Percentiles rank a stretch among this genome's conserved stretches.
Conservation (phyloP, 2,113 vertebrate genomes). For the Oryzias javanicus region DNA sequence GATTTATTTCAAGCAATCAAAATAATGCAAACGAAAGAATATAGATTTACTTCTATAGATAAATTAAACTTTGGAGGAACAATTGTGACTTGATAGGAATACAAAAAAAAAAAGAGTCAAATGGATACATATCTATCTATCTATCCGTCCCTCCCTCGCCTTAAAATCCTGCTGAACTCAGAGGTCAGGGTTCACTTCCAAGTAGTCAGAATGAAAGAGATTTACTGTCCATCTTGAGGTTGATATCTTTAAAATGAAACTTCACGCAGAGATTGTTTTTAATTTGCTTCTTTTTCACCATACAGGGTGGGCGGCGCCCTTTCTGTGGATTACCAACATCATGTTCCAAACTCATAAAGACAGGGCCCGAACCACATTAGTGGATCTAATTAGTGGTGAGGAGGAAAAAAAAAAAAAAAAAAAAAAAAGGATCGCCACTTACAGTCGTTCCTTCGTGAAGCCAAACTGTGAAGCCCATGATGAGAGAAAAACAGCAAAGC, state of each 20-base stretch:
- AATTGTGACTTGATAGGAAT: too few species aligned
- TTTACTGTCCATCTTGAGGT: slow-evolving; percentile 21
- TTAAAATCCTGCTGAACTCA: too few species aligned
- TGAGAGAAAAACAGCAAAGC: not conserved
- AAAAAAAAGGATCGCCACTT: slow-evolving; percentile 28
- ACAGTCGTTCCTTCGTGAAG: slow-evolving; percentile 40
- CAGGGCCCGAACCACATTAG: slow-evolving; percentile 63
- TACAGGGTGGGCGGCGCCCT: slow-evolving; percentile 38
- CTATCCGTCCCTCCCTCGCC: too few species aligned
- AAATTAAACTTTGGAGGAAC: too few species aligned
- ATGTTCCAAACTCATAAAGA: slow-evolving; percentile 40
- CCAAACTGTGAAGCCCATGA: slow-evolving; percentile 20
- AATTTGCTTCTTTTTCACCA: slow-evolving; percentile 53
- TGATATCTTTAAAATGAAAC: slow-evolving; percentile 16
- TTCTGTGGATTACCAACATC: slow-evolving; percentile 58
- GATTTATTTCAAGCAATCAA: too few species aligned
- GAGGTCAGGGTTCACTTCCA: not conserved
- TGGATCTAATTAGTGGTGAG: slow-evolving; percentile 56
- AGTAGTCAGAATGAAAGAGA: slow-evolving; percentile 12
- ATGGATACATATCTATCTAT: too few species aligned
- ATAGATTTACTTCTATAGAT: too few species aligned
- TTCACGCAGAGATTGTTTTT: slow-evolving; percentile 41
- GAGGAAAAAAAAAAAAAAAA: slow-evolving; percentile 8
- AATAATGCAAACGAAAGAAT: too few species aligned
- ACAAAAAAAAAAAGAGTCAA: too few species aligned